Evolutionary conservation across 92 coral and sea anemone genomes (phyloP).

Genomic region (Heteractis magnifica): DNA sequence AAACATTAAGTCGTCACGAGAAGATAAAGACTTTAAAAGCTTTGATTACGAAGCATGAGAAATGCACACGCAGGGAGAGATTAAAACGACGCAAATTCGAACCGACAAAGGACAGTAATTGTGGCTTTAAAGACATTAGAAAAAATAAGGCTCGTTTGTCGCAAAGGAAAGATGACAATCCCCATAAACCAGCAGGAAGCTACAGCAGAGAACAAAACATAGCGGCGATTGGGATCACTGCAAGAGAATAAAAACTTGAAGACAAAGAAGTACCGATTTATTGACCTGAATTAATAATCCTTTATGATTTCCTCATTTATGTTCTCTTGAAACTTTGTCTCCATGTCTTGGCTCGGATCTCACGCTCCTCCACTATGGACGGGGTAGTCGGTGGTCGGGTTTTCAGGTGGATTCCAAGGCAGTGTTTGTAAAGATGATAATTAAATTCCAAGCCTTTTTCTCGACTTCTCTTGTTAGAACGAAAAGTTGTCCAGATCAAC

Average conservation of each 20-base stretch:
- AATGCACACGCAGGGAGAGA: not conserved
- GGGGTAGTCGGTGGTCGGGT: too few relatives aligned
- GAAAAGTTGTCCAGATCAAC: too few relatives aligned
- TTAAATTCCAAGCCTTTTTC: too few relatives aligned
- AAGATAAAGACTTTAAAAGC: constrained; percentile 1
- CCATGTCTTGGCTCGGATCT: too few relatives aligned
- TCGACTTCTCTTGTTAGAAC: too few relatives aligned
- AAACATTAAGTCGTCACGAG: constrained; percentile 7
- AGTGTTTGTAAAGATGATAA: too few relatives aligned
- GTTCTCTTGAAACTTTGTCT: too few relatives aligned
- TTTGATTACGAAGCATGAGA: not conserved
- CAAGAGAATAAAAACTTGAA: not conserved
- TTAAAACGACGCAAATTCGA: not conserved
- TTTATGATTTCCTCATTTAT: too few relatives aligned
- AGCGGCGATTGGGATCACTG: not conserved
- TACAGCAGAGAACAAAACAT: not conserved
- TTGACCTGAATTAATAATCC: too few relatives aligned
- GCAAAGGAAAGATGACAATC: not conserved
- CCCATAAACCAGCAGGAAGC: not conserved
- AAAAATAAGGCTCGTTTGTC: not conserved
- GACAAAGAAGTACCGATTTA: not conserved
- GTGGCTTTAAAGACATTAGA: not conserved
- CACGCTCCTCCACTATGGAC: too few relatives aligned
- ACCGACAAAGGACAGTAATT: not conserved
- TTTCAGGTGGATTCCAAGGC: too few relatives aligned